Percentiles rank a stretch among this genome's conserved stretches.
phyloP scores from a whole-genome alignment of 2,113 vertebrate species.

The Oxygymnocypris stewartii region DNA sequence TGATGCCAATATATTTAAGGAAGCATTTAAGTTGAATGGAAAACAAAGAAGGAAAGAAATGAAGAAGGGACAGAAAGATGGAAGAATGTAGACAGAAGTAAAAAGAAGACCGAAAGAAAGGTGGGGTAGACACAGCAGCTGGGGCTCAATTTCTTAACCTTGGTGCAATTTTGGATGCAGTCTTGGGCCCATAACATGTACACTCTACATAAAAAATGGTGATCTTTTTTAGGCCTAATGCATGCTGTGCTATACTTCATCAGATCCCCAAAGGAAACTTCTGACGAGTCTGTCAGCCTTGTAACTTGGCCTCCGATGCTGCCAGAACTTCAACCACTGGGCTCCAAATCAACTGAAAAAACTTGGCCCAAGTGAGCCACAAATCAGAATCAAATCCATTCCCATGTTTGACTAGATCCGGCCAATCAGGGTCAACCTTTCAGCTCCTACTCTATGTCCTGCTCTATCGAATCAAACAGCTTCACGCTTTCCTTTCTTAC shows the following conservation, averaged over 20 bases:
- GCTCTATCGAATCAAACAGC: slow-evolving; percentile 31
- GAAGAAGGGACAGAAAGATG: neutral
- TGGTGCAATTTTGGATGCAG: slow-evolving; percentile 29
- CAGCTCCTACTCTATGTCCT: slow-evolving; percentile 34
- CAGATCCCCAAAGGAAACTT: slow-evolving; percentile 51
- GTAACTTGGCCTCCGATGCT: slow-evolving; percentile 52
- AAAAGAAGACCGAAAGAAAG: neutral
- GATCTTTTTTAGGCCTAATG: slow-evolving; percentile 48
- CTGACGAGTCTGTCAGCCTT: slow-evolving; percentile 56
- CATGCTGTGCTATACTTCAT: slow-evolving; percentile 47
- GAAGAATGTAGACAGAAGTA: neutral
- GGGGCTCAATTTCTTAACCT: slow-evolving; percentile 52
- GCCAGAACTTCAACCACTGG: slow-evolving; percentile 48
- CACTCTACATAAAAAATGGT: slow-evolving; percentile 54
- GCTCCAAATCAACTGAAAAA: slow-evolving; percentile 48
- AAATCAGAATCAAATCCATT: slow-evolving; percentile 40
- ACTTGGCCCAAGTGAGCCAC: slow-evolving; percentile 13
- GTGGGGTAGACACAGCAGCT: slow-evolving; percentile 47
- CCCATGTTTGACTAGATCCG: slow-evolving; percentile 36
- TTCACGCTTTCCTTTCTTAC: neutral
- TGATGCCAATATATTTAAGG: slow-evolving; percentile 24
- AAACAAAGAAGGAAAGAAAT: slow-evolving; percentile 9
- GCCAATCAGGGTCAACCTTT: slow-evolving; percentile 17
- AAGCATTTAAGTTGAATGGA: slow-evolving; percentile 13
- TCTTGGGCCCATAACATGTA: slow-evolving; percentile 47